Base-by-base conservation (phyloP, 2,797 vertebrate genomes). In the Staurois parvus region DNA sequence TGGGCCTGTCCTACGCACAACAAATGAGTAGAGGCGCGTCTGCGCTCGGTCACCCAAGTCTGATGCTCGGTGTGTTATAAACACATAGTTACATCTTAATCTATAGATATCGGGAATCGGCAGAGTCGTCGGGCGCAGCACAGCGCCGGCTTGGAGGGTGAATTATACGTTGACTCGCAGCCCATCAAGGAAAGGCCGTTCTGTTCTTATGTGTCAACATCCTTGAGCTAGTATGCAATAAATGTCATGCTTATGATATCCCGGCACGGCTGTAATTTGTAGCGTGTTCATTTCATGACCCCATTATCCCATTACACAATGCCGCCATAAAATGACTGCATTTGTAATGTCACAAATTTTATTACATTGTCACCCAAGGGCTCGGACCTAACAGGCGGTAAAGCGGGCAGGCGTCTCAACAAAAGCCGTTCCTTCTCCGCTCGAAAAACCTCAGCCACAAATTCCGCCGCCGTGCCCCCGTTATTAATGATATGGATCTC, bases 401-500 rank as follows among this genome's bases (percentile, higher is more conserved):
- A 92, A 88, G 88, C 87, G 88, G 89, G 90, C 87, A 91, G 90
- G 88, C 89, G 90, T 94, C 94, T 93, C 92, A 92, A 84, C 90
- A 15, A 45, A 13, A 12, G 91, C 88, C 94, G 94, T 11, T 4
- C 13, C 7, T 45, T 73, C 45, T 45, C 7, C 30, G 2, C 11
- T 66, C 66, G 12, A 21, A 30, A 40, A 13, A 67, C 1, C 17
- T 21, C 75, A 2, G 3, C 75, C 2, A 0, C 24, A 28, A 19
- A 66, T 79, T 29, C 42, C 77, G 32, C 21, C 64, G 15, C 21
- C 2, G 17, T 30, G 66, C 8, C 62, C 19, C 28, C 13, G 12
- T 21, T 79, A 79, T 96, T 92, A 95, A 96, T 96, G 93, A 96
- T 96, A 91, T 89, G 95, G 91, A 87, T 89, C 91, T 88, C 89